Percentiles rank a stretch among this genome's conserved stretches.
Conservation (phyloP, 2,888 invertebrate genomes). For the Rotaria magnacalcarata region DNA sequence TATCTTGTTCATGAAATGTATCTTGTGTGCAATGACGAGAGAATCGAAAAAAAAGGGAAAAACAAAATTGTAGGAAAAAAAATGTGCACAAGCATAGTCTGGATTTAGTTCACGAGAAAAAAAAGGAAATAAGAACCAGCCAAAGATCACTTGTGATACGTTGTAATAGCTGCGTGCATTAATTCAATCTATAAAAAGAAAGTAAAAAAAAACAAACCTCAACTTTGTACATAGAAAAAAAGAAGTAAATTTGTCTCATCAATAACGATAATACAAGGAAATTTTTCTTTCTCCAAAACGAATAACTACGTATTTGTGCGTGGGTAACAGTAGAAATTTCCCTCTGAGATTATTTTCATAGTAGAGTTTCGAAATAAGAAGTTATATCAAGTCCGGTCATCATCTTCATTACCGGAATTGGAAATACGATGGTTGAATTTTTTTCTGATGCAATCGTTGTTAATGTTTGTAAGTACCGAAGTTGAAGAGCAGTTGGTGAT, state of each 20-base stretch:
- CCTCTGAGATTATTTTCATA: background rate
- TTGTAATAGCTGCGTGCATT: conserved; percentile 10
- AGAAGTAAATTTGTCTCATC: no score
- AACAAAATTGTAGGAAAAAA: background rate
- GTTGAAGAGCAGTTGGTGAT: conserved; percentile 74
- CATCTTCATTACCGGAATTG: conserved; percentile 48
- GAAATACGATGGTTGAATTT: conserved; percentile 58
- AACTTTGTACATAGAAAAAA: background rate
- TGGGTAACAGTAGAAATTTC: background rate
- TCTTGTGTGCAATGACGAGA: background rate
- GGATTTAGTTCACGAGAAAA: background rate
- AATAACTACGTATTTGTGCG: background rate
- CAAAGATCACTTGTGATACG: background rate
- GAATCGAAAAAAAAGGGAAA: background rate
- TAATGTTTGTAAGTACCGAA: conserved; percentile 56
- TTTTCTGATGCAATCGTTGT: conserved; percentile 56
- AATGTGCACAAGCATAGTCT: background rate
- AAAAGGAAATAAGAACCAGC: conserved; percentile 3
- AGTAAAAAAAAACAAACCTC: background rate
- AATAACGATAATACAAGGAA: no score
- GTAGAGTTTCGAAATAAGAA: background rate
- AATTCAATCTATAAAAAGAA: conserved; percentile 32
- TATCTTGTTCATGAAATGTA: background rate
- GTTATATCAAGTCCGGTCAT: background rate
- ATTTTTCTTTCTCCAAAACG: background rate